Evolutionary conservation across 2,888 invertebrate species (phyloP).

Genomic region (Tholera decimalis): DNA sequence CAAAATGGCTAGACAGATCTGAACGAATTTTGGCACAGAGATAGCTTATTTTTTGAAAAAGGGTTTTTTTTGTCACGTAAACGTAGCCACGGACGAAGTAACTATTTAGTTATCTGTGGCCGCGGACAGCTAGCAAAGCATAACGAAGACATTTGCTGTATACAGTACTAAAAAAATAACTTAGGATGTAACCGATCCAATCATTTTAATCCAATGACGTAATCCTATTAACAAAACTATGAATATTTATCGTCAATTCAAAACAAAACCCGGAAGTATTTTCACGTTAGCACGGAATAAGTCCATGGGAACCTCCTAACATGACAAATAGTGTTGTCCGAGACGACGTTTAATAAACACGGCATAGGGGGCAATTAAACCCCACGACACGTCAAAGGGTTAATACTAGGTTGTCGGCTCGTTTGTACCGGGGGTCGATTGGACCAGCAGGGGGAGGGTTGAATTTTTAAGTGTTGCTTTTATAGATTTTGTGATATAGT

Average conservation of each 20-base stretch:
- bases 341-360: constrained; percentile 86
- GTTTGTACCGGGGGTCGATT: constrained; percentile 65
- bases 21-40: no score
- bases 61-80: no score
- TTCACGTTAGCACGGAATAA: constrained; percentile 70
- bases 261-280: constrained; percentile 5
- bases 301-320: constrained; percentile 78
- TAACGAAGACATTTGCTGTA: no score
- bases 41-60: no score
- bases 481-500: constrained; percentile 61
- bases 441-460: constrained; percentile 53
- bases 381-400: constrained; percentile 89
- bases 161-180: no score
- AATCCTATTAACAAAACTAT: not conserved
- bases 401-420: constrained; percentile 78
- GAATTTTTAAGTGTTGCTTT: constrained; percentile 70
- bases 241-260: not conserved
- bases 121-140: no score
- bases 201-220: constrained; percentile 2
- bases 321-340: constrained; percentile 80
- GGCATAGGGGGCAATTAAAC: constrained; percentile 82
- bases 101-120: no score
- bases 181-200: constrained; percentile 9
- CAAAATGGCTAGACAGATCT: no score
- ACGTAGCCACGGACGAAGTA: no score